Conservation (phyloP, 2,797 vertebrate genomes). For the Pseudotriccus pelzelni region DNA sequence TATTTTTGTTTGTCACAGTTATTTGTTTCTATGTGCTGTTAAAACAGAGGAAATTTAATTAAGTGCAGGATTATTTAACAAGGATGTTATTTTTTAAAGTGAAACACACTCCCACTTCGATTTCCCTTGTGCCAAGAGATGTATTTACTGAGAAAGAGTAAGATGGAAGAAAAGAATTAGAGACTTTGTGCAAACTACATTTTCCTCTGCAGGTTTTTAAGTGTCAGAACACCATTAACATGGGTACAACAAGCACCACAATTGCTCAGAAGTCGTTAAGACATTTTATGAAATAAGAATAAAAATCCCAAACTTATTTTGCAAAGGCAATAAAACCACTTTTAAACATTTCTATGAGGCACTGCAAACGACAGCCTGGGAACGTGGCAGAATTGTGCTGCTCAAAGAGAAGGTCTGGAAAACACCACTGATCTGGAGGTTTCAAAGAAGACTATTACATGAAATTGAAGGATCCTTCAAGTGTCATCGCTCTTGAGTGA, state of each 20-base stretch:
- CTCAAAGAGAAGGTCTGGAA: not conserved
- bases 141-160: not conserved
- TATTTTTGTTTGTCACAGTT: conserved; percentile 44
- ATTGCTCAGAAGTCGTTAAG: not conserved
- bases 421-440: not conserved
- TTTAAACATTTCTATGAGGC: not conserved
- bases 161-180: not conserved
- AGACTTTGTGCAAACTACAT: not conserved
- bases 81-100: conserved; percentile 36
- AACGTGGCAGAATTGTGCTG: not conserved
- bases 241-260: not conserved
- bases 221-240: not conserved
- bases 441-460: not conserved
- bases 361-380: not conserved
- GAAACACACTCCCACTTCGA: conserved; percentile 22
- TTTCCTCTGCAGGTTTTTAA: not conserved
- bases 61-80: conserved; percentile 31
- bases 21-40: conserved; percentile 27
- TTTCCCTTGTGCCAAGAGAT: not conserved
- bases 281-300: not conserved
- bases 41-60: conserved; percentile 53
- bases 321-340: not conserved
- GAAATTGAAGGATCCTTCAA: not conserved
- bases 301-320: not conserved
- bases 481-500: not conserved